Evolutionary conservation across 2,113 vertebrate genomes (phyloP).

Genomic region (Archocentrus centrarchus): DNA sequence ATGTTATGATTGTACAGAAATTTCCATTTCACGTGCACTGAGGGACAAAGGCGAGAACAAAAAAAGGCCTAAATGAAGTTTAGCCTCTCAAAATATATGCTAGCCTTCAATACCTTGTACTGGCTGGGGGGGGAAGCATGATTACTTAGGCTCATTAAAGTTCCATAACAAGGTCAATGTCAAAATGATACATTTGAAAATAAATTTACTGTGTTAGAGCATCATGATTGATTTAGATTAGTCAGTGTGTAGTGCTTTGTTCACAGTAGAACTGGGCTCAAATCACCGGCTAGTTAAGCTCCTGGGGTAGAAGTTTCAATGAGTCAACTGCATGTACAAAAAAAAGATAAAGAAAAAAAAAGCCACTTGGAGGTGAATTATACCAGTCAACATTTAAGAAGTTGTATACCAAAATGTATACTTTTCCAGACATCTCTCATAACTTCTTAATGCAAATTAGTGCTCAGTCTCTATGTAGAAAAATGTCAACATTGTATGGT

Average conservation of each 20-base stretch:
- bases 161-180: constrained; percentile 64
- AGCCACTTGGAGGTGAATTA: constrained; percentile 41
- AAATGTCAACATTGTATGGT: constrained; percentile 64
- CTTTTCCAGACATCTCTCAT: constrained; percentile 56
- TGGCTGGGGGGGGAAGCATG: constrained; percentile 53
- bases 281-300: constrained; percentile 60
- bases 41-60: constrained; percentile 33
- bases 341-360: constrained; percentile 1
- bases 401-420: constrained; percentile 63
- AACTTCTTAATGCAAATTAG: constrained; percentile 62
- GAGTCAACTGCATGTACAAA: constrained; percentile 61
- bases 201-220: constrained; percentile 64
- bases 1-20: constrained; percentile 61
- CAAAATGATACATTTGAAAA: constrained; percentile 66
- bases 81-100: constrained; percentile 52
- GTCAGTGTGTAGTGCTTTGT: constrained; percentile 71
- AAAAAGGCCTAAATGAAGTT: constrained; percentile 44
- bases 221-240: constrained; percentile 74
- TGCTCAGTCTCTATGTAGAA: constrained; percentile 68
- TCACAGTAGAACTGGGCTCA: constrained; percentile 67
- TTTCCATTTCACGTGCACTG: constrained; percentile 43
- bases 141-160: constrained; percentile 57
- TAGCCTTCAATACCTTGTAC: constrained; percentile 66
- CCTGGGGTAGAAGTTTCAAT: constrained; percentile 45
- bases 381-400: constrained; percentile 62